Conservation (phyloP, 2,113 vertebrate species). For the Fulmarus glacialis region DNA sequence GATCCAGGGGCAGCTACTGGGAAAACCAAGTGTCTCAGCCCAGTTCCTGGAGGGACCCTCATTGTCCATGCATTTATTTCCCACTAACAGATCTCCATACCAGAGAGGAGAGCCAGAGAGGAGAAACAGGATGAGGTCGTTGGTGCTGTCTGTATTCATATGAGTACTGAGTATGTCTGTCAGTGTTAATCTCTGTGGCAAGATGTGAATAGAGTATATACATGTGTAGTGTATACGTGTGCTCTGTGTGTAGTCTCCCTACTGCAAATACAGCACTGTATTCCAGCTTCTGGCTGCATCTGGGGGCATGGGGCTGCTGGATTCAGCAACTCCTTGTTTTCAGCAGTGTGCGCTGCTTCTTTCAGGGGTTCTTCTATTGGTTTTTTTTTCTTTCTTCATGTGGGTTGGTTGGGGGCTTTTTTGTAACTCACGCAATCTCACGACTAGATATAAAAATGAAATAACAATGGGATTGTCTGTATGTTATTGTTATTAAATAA, state of each 20-base stretch:
- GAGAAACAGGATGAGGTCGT: neutral
- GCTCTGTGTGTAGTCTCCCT: neutral
- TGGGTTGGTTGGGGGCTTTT: neutral
- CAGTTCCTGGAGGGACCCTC: neutral
- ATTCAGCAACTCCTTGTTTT: neutral
- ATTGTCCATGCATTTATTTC: neutral
- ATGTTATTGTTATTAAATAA: neutral
- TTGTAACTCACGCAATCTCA: neutral
- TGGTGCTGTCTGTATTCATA: neutral
- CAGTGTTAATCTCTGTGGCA: neutral
- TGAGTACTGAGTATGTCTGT: neutral
- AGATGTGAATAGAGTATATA: neutral
- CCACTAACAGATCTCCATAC: neutral
- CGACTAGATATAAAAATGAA: neutral
- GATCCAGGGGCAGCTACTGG: neutral
- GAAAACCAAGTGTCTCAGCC: neutral
- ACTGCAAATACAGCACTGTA: neutral
- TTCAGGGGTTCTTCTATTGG: neutral
- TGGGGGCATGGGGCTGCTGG: neutral
- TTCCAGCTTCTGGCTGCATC: neutral
- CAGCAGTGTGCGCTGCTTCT: fast-evolving
- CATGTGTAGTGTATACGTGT: too few species aligned
- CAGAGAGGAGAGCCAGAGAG: neutral
- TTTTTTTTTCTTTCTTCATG: neutral
- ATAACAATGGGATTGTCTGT: neutral